Percentiles rank a stretch among this genome's conserved stretches.
These are phyloP conservation scores for Pedicia rivosa DNA, from an alignment of 2,888 invertebrate genomes.

Conservation along the genomic window DNA sequence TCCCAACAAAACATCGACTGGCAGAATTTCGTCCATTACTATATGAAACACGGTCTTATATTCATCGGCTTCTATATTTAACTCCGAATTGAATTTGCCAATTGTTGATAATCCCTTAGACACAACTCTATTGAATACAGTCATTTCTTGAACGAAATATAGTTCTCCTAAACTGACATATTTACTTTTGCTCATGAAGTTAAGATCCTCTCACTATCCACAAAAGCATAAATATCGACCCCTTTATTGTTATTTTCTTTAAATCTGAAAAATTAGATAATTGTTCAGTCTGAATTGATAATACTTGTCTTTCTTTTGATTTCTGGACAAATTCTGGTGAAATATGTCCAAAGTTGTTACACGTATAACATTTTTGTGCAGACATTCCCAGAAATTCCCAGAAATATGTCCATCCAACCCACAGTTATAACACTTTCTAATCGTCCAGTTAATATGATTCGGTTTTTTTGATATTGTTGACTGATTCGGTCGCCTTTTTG, in stretches of 20 bases:
- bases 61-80: not conserved
- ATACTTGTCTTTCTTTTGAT: not conserved
- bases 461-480: too few relatives aligned
- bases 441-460: too few relatives aligned
- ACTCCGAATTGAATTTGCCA: not conserved
- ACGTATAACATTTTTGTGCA: not conserved
- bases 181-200: not conserved
- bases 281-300: too few relatives aligned
- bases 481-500: not conserved
- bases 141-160: not conserved
- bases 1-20: not conserved
- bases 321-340: not conserved
- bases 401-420: not conserved
- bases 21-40: not conserved
- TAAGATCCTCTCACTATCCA: not conserved
- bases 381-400: not conserved
- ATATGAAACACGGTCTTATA: not conserved
- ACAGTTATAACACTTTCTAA: not conserved
- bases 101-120: not conserved
- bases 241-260: not conserved
- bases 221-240: not conserved
- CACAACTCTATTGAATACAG: not conserved
- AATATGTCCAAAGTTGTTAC: slow-evolving; percentile 3
- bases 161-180: not conserved
- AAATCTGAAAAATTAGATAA: not conserved